Base-by-base conservation (phyloP, 2,888 invertebrate species). In the Nomada hirtipes region DNA sequence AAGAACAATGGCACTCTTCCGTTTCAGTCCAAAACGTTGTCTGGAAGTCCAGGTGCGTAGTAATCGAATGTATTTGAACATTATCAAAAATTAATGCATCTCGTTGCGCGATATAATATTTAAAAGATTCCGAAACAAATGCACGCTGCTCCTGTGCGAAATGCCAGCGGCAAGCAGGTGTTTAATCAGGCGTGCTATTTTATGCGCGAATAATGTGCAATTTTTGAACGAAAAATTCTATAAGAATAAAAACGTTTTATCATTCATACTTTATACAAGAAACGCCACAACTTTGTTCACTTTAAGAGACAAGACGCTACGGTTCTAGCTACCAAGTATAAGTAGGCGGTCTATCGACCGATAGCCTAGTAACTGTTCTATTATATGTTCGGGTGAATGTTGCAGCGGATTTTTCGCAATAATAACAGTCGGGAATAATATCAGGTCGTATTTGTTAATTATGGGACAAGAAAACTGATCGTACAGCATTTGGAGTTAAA, bases 1-100 rank as follows among this genome's bases (percentile, higher is more conserved):
- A 86, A 83, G 86, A 85, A 91, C 87, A 79, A 93, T 93, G 93
- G 93, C 93, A 90, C 91, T 93, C 26, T 93, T 93, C 86, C 92
- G 93, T 81, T 90, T 93, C 70, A 93, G 89, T 83, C 89, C 91
- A 70, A 92, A 90, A 87, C 92, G 92, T 82, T 93, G 93, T 88
- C 86, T 93, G 82, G 93, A 93, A 74, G 87, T 93, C 42, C 93
- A 93, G 92, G 93, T 93, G 88, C 72, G 91, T 90, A 69, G 18
- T 36, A 47, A 67, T 79, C 15, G 23, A 59, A 69, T 61, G 36
- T 36, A 36, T 36, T 36, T 36, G 36, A 36, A 36, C 36, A 36
- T 44, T 69, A 69, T 20, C 1, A 9, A 69, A 70, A 72, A 72
- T 68, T 57, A 9, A 79, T 73, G 44, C 50, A 15, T 20, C 53